Conservation (phyloP, 2,113 vertebrate species). For the Indri indri region DNA sequence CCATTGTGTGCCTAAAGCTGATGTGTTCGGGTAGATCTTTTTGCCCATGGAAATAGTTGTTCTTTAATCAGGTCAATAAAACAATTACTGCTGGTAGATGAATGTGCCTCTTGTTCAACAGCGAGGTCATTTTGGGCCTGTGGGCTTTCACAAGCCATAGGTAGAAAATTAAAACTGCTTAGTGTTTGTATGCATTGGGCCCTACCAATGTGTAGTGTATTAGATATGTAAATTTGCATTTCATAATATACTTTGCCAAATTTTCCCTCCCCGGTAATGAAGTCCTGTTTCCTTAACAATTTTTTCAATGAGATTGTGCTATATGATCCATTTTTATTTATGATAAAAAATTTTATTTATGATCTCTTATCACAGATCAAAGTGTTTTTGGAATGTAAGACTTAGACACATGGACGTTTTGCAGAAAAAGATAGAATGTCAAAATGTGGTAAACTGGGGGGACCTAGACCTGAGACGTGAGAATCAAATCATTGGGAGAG, state of each 20-base stretch:
- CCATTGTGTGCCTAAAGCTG: slow-evolving; percentile 49
- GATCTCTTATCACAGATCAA: neutral
- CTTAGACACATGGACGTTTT: neutral
- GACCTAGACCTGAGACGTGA: neutral
- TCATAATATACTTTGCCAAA: neutral
- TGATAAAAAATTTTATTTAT: neutral
- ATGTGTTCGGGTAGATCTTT: slow-evolving; percentile 54
- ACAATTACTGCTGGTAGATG: slow-evolving; percentile 60
- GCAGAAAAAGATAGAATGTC: neutral
- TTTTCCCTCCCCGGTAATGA: neutral
- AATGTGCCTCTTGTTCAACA: slow-evolving; percentile 46
- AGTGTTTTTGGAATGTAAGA: neutral
- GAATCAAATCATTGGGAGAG: neutral
- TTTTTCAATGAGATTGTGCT: neutral
- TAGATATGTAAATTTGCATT: neutral
- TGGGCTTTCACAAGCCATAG: slow-evolving; percentile 52
- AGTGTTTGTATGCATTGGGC: neutral
- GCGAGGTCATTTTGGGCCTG: slow-evolving; percentile 46
- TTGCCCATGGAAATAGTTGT: slow-evolving; percentile 56
- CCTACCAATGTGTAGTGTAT: neutral
- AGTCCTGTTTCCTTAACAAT: neutral
- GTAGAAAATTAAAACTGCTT: slow-evolving; percentile 48
- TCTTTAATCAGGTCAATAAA: slow-evolving; percentile 67
- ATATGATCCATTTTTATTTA: neutral
- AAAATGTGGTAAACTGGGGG: neutral